Conservation (phyloP, 2,113 vertebrate genomes). For the Cavia aperea region DNA sequence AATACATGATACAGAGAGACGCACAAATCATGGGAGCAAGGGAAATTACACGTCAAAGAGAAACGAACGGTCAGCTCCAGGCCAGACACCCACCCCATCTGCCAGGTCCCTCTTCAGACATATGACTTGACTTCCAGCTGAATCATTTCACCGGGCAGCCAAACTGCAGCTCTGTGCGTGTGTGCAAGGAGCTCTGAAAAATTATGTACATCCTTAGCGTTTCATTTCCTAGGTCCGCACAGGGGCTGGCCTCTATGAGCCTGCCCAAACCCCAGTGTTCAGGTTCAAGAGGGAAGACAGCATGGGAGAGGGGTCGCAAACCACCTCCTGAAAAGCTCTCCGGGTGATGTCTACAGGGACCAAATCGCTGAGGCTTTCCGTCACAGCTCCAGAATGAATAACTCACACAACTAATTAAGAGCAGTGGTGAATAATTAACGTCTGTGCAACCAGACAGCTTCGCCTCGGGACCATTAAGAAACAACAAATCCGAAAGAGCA, state of each 20-base stretch:
- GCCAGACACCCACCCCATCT: neutral
- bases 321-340: slow-evolving; percentile 43
- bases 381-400: slow-evolving; percentile 53
- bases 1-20: slow-evolving; percentile 1
- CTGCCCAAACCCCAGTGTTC: slow-evolving; percentile 69
- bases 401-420: slow-evolving; percentile 78
- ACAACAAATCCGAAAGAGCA: slow-evolving; percentile 19
- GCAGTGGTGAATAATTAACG: slow-evolving; percentile 75
- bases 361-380: slow-evolving; percentile 67
- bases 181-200: slow-evolving; percentile 45
- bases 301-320: neutral
- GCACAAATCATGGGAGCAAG: neutral
- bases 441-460: slow-evolving; percentile 74
- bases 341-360: slow-evolving; percentile 41
- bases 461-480: slow-evolving; percentile 61
- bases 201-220: slow-evolving; percentile 47
- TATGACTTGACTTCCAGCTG: neutral
- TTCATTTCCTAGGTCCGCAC: slow-evolving; percentile 65
- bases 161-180: slow-evolving; percentile 32
- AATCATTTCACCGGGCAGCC: slow-evolving; percentile 38
- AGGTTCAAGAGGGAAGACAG: slow-evolving; percentile 57
- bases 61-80: slow-evolving; percentile 42
- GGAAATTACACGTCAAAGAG: slow-evolving; percentile 51
- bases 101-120: neutral
- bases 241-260: slow-evolving; percentile 62